phyloP scores from a whole-genome alignment of 2,113 vertebrate species.

The Columba janthina region DNA sequence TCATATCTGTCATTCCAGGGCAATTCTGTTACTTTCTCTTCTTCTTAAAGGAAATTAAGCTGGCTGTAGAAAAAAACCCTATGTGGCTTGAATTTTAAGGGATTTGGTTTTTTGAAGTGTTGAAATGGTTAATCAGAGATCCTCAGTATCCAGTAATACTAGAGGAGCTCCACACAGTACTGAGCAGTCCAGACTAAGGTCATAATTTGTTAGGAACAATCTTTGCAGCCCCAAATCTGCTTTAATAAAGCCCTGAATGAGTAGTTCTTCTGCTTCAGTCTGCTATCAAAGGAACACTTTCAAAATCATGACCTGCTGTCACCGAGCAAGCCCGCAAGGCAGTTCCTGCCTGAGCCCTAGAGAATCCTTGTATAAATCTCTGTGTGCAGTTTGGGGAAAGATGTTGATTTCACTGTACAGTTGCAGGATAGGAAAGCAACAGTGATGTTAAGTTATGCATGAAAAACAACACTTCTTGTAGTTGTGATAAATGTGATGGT shows the following conservation, averaged over 20 bases:
- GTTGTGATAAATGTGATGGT: not conserved
- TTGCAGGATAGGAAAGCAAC: not conserved
- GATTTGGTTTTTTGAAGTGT: not conserved
- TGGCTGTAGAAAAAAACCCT: not conserved
- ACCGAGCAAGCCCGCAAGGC: not conserved
- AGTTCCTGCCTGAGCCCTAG: not conserved
- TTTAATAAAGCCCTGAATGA: not conserved
- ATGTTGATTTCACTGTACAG: not conserved
- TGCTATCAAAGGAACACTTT: not conserved
- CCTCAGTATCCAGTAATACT: not conserved
- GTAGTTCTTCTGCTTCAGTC: not conserved
- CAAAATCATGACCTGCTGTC: not conserved
- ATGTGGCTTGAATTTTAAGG: not conserved
- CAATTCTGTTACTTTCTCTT: not conserved
- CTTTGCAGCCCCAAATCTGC: not conserved
- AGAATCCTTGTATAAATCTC: not conserved
- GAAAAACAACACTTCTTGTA: not conserved
- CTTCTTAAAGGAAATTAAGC: not conserved
- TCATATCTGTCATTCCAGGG: not conserved
- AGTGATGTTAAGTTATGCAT: not conserved
- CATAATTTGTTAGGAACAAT: not conserved
- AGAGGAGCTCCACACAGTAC: not conserved
- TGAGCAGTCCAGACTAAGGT: not conserved
- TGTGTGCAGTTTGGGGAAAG: not conserved
- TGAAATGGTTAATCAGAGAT: not conserved